These are phyloP conservation scores for Perizoma flavofasciatum DNA, from an alignment of 2,888 invertebrate genomes.

Conservation along the genomic window DNA sequence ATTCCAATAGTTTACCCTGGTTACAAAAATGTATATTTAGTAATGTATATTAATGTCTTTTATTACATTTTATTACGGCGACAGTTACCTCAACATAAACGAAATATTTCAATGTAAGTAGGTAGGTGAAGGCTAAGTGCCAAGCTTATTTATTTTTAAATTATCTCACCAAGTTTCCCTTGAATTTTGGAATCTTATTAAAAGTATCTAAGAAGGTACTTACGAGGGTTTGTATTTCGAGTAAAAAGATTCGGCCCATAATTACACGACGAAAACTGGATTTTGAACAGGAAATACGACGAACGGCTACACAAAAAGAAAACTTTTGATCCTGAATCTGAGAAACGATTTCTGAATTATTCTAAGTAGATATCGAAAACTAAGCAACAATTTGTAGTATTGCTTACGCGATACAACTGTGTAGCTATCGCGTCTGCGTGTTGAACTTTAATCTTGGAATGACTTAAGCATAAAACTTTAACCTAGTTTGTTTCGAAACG, in stretches of 20 bases:
- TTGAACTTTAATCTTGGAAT: conserved; percentile 63
- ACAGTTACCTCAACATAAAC: too few species aligned
- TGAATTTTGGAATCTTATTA: conserved; percentile 30
- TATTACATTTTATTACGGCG: too few species aligned
- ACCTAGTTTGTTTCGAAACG: conserved; percentile 54
- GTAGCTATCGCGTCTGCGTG: conserved; percentile 46
- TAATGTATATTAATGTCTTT: too few species aligned
- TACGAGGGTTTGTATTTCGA: conserved; percentile 27
- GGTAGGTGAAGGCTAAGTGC: background rate
- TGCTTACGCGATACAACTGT: conserved; percentile 40
- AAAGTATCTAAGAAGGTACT: conserved; percentile 22
- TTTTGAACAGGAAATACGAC: conserved; percentile 51
- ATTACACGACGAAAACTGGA: conserved; percentile 38
- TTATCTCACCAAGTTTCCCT: conserved; percentile 17
- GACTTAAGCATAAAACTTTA: conserved; percentile 62
- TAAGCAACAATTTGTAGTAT: conserved; percentile 55
- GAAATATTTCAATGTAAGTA: too few species aligned
- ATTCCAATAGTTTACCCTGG: too few species aligned
- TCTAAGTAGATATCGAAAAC: conserved; percentile 54
- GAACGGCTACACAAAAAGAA: conserved; percentile 46
- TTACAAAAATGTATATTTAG: too few species aligned
- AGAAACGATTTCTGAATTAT: conserved; percentile 63
- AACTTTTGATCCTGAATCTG: conserved; percentile 49
- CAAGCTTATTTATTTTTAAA: conserved; percentile 20
- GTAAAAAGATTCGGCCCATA: conserved; percentile 35